These are phyloP conservation scores for Centruroides vittatus DNA, from an alignment of 1,140 invertebrate species.

Conservation along the genomic window DNA sequence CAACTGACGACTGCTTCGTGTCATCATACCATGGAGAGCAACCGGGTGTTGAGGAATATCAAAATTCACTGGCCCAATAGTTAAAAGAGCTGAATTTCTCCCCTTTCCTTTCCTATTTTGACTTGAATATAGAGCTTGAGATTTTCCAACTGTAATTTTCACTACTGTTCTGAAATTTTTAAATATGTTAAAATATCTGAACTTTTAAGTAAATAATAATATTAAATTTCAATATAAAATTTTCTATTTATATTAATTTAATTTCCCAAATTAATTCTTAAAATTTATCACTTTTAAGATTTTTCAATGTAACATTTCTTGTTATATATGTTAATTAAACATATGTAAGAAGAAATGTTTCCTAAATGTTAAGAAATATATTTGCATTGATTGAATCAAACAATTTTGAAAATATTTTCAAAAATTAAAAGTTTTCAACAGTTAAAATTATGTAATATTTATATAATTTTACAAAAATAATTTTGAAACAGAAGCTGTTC, in stretches of 20 bases:
- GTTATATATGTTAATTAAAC: too few relatives aligned
- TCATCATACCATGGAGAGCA: conserved; percentile 92
- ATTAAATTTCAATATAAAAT: too few relatives aligned
- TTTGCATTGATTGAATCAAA: too few relatives aligned
- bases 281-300: background rate
- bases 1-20: conserved; percentile 78
- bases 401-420: too few relatives aligned
- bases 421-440: too few relatives aligned
- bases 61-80: conserved; percentile 73
- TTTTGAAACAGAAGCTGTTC: too few relatives aligned
- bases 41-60: conserved; percentile 96
- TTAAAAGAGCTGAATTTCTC: conserved; percentile 68
- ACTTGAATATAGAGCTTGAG: conserved; percentile 73
- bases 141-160: conserved; percentile 79
- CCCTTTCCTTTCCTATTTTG: conserved; percentile 25
- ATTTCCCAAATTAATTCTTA: too few relatives aligned
- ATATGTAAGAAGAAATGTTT: too few relatives aligned
- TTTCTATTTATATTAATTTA: too few relatives aligned
- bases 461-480: too few relatives aligned
- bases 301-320: background rate
- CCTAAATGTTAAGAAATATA: too few relatives aligned
- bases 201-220: background rate
- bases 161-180: conserved; percentile 64
- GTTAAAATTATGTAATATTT: too few relatives aligned
- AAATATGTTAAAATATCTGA: background rate